Evolutionary conservation across 2,113 vertebrate genomes (phyloP), one percentile per base, ranked within the genome.

Genomic region (Chaetodon trifascialis): DNA sequence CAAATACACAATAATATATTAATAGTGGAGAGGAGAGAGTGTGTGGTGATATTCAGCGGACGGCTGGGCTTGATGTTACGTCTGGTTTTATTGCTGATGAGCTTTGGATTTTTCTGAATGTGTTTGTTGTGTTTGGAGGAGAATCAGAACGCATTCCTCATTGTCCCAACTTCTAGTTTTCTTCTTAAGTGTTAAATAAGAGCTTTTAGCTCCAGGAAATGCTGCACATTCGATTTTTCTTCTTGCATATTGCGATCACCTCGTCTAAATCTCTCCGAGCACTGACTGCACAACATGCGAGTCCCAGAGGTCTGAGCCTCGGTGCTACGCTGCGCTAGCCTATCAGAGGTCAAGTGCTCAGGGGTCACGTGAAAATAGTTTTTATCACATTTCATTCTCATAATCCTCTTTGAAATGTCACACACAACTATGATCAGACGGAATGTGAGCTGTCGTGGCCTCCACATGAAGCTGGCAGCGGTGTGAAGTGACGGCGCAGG

Each of bases 381-480:
- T 92, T 86, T 64, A 93, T 93, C 91, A 92, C 89, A 93, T 94
- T 91, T 91, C 91, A 91, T 92, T 92, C 82, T 34, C 85, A 81
- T 94, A 92, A 94, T 93, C 90, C 90, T 90, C 89, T 93, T 93
- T 93, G 88, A 94, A 91, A 93, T 83, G 87, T 94, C 92, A 94
- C 89, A 92, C 90, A 90, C 83, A 90, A 92, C 89, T 91, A 88
- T 90, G 92, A 92, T 92, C 90, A 88, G 90, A 88, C n/a, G 93
- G 92, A 94, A 92, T 93, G 91, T 80, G 85, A 80, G 83, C 85
- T 73, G 88, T 82, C 60, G 47, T 12, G 51, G 85, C 65, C 82
- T 79, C 56, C 58, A 19, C 68, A 4, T 40, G 64, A 85, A 89
- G 82, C 86, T 1, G 36, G 66, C 19, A 12, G 75, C 40, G 82